Percentiles rank a stretch among this genome's conserved stretches.
Conservation (phyloP, 2,888 invertebrate genomes). For the Pinctada fucata region DNA sequence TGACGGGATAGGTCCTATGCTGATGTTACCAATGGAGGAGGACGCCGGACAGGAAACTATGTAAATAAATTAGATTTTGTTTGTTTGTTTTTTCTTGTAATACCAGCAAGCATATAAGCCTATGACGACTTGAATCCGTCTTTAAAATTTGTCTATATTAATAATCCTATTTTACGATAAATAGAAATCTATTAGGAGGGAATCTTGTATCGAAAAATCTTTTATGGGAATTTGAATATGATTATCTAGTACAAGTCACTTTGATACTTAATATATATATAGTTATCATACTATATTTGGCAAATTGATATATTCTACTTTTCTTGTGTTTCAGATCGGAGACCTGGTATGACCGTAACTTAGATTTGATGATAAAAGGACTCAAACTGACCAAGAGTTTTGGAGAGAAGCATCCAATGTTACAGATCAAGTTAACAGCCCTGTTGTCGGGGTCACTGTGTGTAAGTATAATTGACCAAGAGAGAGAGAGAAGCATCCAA, state of each 20-base stretch:
- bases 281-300: too few species aligned
- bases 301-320: too few species aligned
- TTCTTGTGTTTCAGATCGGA: conserved; percentile 37
- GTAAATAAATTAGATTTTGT: not conserved
- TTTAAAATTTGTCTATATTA: too few species aligned
- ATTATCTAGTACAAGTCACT: too few species aligned
- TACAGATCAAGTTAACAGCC: conserved; percentile 75
- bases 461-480: conserved; percentile 66
- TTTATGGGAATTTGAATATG: too few species aligned
- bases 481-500: conserved; percentile 61
- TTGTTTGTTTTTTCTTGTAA: not conserved
- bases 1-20: conserved; percentile 73
- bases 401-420: conserved; percentile 64
- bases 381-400: conserved; percentile 60
- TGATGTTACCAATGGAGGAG: conserved; percentile 77
- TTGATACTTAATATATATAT: too few species aligned
- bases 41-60: conserved; percentile 35
- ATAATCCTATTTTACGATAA: too few species aligned
- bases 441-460: conserved; percentile 74
- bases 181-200: too few species aligned
- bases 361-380: conserved; percentile 53
- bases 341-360: conserved; percentile 52
- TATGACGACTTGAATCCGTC: too few species aligned
- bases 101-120: too few species aligned
- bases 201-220: too few species aligned